Conservation (phyloP, 2,888 invertebrate genomes). For the Hesperia comma region DNA sequence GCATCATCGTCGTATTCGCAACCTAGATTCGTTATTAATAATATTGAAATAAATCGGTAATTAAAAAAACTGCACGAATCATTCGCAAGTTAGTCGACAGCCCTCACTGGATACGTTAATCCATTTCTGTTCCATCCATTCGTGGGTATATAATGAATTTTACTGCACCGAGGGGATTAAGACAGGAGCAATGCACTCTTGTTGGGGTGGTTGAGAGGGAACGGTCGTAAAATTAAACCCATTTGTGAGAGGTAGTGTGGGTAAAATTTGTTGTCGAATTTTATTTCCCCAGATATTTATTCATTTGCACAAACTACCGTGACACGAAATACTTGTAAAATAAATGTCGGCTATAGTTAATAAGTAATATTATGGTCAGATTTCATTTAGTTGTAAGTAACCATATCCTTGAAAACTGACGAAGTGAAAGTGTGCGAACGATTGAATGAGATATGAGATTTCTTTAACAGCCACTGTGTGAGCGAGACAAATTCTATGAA, state of each 20-base stretch:
- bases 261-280: neutral
- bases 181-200: slow-evolving; percentile 30
- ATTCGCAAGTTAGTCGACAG: neutral
- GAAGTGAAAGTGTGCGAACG: slow-evolving; percentile 27
- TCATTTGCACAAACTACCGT: too few species aligned
- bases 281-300: too few species aligned
- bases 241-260: slow-evolving; percentile 5
- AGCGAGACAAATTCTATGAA: slow-evolving; percentile 16
- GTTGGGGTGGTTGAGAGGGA: slow-evolving; percentile 21
- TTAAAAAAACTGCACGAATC: neutral
- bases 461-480: slow-evolving; percentile 10
- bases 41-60: too few species aligned
- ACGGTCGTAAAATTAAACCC: slow-evolving; percentile 17
- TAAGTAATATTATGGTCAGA: neutral
- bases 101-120: slow-evolving; percentile 11
- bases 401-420: slow-evolving; percentile 4
- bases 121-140: slow-evolving; percentile 10
- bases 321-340: neutral
- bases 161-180: slow-evolving; percentile 30
- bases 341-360: neutral
- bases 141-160: slow-evolving; percentile 23
- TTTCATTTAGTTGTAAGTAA: neutral
- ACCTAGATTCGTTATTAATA: too few species aligned
- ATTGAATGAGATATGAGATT: neutral
- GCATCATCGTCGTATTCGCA: too few species aligned